Conservation (phyloP, 23 tunicate genomes). For the Clavelina lepadiformis region DNA sequence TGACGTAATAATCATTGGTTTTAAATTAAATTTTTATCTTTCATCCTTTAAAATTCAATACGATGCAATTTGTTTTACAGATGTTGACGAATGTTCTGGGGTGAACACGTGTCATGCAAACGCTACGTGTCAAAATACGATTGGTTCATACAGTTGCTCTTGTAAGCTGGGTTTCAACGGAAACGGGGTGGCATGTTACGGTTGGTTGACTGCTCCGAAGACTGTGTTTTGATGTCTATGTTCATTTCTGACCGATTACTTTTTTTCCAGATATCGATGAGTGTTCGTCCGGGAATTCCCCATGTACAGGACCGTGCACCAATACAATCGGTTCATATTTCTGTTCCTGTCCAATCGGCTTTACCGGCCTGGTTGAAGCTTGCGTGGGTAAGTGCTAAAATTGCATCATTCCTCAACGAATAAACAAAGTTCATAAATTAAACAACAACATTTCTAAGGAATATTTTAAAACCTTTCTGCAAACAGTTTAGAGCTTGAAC, state of each 20-base stretch:
- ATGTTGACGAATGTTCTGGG: conserved; percentile 21
- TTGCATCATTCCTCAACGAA: too few species aligned
- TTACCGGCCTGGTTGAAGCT: conserved; percentile 9
- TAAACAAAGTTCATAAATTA: too few species aligned
- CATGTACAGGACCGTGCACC: conserved; percentile 4
- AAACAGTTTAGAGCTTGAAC: too few species aligned
- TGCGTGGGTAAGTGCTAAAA: too few species aligned
- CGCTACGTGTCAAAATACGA: conserved; percentile 22
- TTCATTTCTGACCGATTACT: neutral
- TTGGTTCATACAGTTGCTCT: conserved; percentile 22
- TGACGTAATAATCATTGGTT: too few species aligned
- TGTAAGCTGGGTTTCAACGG: conserved; percentile 32
- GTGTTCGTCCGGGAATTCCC: neutral
- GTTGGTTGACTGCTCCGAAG: too few species aligned
- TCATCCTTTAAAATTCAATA: neutral
- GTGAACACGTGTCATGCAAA: conserved; percentile 21
- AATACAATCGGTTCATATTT: conserved; percentile 7
- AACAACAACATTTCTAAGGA: too few species aligned
- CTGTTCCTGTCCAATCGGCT: conserved; percentile 17
- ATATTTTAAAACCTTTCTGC: too few species aligned
- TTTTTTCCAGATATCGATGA: conserved; percentile 11
- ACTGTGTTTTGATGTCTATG: too few species aligned
- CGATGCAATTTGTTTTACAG: conserved; percentile 2
- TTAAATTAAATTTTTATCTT: too few species aligned
- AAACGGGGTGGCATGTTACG: conserved; percentile 26